phyloP scores from a whole-genome alignment of 2,888 invertebrate genomes.

The Hirtodrosophila duncani region DNA sequence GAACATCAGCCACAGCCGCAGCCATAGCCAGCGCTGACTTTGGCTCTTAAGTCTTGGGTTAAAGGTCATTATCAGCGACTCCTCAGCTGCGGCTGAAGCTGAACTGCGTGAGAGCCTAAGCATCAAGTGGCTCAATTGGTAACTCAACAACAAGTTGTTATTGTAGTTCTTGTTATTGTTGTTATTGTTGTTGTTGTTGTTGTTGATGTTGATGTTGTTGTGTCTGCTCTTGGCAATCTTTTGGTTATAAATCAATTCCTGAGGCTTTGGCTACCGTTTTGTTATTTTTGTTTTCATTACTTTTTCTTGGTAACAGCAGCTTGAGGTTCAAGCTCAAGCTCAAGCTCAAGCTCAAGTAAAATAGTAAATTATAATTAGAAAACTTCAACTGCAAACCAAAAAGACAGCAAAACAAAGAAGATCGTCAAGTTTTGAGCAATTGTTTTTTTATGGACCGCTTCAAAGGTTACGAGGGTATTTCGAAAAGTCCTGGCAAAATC shows the following conservation, averaged over 20 bases:
- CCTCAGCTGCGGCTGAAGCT: background rate
- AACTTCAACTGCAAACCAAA: constrained; percentile 4
- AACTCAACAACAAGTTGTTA: constrained; percentile 34
- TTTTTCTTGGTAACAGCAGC: background rate
- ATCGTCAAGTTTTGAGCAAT: too few relatives aligned
- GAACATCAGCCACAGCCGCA: constrained; percentile 26
- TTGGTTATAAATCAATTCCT: constrained; percentile 64
- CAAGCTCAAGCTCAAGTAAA: constrained; percentile 11
- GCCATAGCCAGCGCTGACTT: constrained; percentile 1
- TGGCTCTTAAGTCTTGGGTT: constrained; percentile 52
- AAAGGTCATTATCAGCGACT: constrained; percentile 61
- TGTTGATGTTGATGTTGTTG: constrained; percentile 11
- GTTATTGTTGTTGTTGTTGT: background rate
- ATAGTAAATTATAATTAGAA: constrained; percentile 50
- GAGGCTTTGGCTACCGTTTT: constrained; percentile 60
- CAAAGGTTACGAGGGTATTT: too few relatives aligned
- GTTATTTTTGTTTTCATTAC: constrained; percentile 5
- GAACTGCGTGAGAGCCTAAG: constrained; percentile 63
- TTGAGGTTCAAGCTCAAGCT: background rate
- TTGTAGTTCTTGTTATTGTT: constrained; percentile 22
- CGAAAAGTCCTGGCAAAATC: too few relatives aligned
- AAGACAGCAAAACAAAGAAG: too few relatives aligned
- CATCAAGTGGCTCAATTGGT: constrained; percentile 68
- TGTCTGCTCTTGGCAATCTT: constrained; percentile 36
- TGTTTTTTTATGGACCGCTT: too few relatives aligned